These are phyloP conservation scores for Tinamus guttatus DNA, from an alignment of 2,113 vertebrate species.

Conservation along the genomic window DNA sequence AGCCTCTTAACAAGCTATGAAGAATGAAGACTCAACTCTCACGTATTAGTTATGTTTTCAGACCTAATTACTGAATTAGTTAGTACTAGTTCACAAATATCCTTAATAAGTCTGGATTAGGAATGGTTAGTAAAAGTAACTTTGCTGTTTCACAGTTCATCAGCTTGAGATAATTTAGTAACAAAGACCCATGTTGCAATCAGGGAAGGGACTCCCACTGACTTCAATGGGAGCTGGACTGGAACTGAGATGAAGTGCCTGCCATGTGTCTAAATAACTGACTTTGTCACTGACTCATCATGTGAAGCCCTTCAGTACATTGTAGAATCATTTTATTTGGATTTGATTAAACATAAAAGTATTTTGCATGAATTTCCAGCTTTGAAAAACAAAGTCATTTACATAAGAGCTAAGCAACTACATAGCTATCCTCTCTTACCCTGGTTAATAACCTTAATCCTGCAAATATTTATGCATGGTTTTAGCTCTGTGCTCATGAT, in stretches of 20 bases:
- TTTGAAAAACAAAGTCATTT: constrained; percentile 74
- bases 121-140: constrained; percentile 58
- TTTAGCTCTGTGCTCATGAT: background rate
- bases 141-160: constrained; percentile 52
- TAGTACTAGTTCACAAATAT: background rate
- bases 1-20: background rate
- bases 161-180: constrained; percentile 53
- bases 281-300: constrained; percentile 75
- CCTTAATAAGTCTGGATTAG: background rate
- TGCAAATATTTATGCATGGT: constrained; percentile 21
- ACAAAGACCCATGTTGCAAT: constrained; percentile 61
- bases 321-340: constrained; percentile 75
- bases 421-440: constrained; percentile 35
- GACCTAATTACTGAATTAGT: constrained; percentile 18
- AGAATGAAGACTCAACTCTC: background rate
- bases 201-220: constrained; percentile 47
- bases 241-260: constrained; percentile 36
- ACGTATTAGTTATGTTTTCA: background rate
- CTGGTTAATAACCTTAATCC: background rate
- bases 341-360: constrained; percentile 77
- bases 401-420: constrained; percentile 20
- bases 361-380: constrained; percentile 70
- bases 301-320: constrained; percentile 71
- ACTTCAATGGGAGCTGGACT: constrained; percentile 45
- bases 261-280: constrained; percentile 72